phyloP scores from a whole-genome alignment of 1,140 invertebrate species.

The Dinothrombium tinctorium region DNA sequence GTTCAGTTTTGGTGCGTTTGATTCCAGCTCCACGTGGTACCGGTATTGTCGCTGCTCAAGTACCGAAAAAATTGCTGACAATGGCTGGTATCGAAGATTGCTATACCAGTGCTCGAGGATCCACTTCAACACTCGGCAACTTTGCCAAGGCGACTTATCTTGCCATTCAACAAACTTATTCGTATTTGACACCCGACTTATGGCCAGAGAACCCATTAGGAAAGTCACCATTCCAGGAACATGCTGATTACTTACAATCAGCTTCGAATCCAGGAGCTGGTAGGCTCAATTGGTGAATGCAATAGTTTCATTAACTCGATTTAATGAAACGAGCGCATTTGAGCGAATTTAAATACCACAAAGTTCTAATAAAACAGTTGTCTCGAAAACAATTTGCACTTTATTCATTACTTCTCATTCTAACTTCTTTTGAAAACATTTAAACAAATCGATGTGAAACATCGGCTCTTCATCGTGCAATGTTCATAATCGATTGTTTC shows the following conservation, averaged over 20 bases:
- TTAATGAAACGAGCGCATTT: no score
- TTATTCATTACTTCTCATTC: no score
- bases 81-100: conserved; percentile 99
- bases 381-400: no score
- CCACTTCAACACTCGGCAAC: conserved; percentile 92
- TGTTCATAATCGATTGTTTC: no score
- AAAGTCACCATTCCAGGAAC: conserved; percentile 80
- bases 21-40: conserved; percentile 99
- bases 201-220: conserved; percentile 53
- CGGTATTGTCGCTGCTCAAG: conserved; percentile 94
- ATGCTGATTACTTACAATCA: conserved; percentile 66
- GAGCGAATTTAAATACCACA: no score
- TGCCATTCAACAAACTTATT: conserved; percentile 94
- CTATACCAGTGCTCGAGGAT: conserved; percentile 87
- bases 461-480: no score
- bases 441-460: no score
- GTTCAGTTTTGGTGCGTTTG: conserved; percentile 77
- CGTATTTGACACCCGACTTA: conserved; percentile 90
- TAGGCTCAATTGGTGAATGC: no score
- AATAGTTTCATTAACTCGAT: no score
- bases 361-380: no score
- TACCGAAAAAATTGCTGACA: conserved; percentile 90
- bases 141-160: conserved; percentile 97
- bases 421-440: no score
- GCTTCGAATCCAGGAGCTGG: no score